These are phyloP conservation scores for Betta splendens DNA, from an alignment of 2,797 vertebrate genomes.

Conservation along the genomic window DNA sequence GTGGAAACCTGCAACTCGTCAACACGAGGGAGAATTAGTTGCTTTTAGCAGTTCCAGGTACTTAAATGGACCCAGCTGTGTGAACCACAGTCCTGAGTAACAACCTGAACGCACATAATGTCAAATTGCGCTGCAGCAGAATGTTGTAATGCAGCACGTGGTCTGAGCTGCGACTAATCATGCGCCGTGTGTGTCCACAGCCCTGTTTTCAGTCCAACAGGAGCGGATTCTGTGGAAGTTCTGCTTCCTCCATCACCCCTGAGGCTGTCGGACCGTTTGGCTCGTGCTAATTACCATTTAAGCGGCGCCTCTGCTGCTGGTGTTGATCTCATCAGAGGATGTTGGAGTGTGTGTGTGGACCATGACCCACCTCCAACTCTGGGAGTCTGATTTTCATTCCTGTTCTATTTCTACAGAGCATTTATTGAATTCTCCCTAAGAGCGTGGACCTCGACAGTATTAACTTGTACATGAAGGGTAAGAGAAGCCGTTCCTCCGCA, in stretches of 20 bases:
- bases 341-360: too few relatives aligned
- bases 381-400: too few relatives aligned
- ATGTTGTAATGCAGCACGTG: too few relatives aligned
- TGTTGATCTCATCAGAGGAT: constrained; percentile 24
- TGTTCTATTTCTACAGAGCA: constrained; percentile 8
- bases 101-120: background rate
- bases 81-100: background rate
- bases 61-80: too few relatives aligned
- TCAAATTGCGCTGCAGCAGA: constrained; percentile 25
- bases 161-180: constrained; percentile 40
- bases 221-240: constrained; percentile 28
- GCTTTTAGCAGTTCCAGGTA: too few relatives aligned
- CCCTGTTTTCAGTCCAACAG: constrained; percentile 44
- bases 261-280: constrained; percentile 24
- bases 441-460: constrained; percentile 25
- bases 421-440: constrained; percentile 18
- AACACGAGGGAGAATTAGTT: too few relatives aligned
- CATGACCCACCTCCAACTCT: constrained; percentile 13
- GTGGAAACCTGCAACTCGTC: too few relatives aligned
- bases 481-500: background rate
- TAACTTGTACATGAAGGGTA: constrained; percentile 26
- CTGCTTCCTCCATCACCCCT: constrained; percentile 33
- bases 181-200: constrained; percentile 24
- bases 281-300: constrained; percentile 54
- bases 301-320: constrained; percentile 20